Conservation (phyloP, 2,797 vertebrate genomes). For the Anguilla pacifica region DNA sequence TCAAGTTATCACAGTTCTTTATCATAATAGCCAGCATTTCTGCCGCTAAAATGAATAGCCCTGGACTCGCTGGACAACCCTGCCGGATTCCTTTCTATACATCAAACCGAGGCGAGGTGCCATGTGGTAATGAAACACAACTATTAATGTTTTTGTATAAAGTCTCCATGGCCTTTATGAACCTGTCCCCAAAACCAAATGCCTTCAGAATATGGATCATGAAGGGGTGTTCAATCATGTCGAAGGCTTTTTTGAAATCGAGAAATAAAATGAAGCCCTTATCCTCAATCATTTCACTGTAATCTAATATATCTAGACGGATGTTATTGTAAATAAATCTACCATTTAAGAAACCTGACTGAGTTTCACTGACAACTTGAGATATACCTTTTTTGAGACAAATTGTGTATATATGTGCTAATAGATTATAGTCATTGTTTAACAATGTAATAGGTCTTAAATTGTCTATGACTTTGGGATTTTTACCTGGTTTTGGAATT, state of each 20-base stretch:
- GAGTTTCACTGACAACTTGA: constrained; percentile 21
- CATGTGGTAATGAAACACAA: background rate
- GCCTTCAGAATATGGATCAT: background rate
- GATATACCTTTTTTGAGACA: background rate
- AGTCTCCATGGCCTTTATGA: background rate
- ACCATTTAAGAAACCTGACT: constrained; percentile 36
- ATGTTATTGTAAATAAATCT: constrained; percentile 34
- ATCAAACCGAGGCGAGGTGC: background rate
- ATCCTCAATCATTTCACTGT: constrained; percentile 20
- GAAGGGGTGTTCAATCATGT: constrained; percentile 25
- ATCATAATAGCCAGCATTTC: too few relatives aligned
- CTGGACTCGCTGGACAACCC: too few relatives aligned
- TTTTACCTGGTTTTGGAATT: constrained; percentile 30
- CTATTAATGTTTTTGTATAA: constrained; percentile 3
- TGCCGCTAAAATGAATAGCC: too few relatives aligned
- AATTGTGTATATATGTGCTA: constrained; percentile 8
- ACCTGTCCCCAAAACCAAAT: background rate
- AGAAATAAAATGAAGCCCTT: constrained; percentile 31
- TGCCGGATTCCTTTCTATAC: too few relatives aligned
- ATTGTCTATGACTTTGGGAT: constrained; percentile 22
- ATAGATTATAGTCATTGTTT: constrained; percentile 25
- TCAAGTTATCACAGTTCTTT: too few relatives aligned
- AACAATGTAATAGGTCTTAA: constrained; percentile 24
- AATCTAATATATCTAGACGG: constrained; percentile 29
- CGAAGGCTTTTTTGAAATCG: constrained; percentile 33